A percentile compares a stretch with the other conserved stretches of the same genome.
phyloP scores from a whole-genome alignment of 92 coral and sea anemone genomes.

The Heteractis magnifica region DNA sequence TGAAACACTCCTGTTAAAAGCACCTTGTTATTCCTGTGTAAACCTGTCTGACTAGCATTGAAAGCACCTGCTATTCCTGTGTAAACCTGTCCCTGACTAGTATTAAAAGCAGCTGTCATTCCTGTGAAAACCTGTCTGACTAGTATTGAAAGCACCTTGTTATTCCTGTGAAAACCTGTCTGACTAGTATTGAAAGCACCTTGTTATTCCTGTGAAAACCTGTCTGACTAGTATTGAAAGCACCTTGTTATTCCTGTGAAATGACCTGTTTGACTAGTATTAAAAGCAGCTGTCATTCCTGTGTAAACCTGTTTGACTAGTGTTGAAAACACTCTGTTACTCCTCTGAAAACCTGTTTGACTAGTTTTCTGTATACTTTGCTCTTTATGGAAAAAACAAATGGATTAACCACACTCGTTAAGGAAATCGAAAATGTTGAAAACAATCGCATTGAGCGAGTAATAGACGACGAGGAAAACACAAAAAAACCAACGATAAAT shows the following conservation, averaged over 20 bases:
- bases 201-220: neutral
- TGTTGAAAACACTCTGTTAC: neutral
- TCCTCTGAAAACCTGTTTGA: neutral
- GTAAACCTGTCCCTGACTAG: neutral
- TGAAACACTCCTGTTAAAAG: neutral
- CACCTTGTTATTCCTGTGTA: neutral
- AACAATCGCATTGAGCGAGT: constrained; percentile 3
- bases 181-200: neutral
- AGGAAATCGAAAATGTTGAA: neutral
- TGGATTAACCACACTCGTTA: neutral
- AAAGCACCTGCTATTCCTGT: neutral
- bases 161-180: neutral
- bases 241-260: neutral
- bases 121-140: neutral
- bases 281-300: neutral
- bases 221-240: neutral
- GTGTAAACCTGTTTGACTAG: neutral
- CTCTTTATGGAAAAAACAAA: constrained; percentile 2
- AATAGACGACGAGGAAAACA: neutral
- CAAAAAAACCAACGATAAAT: neutral
- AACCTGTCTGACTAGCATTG: neutral
- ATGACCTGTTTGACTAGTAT: neutral
- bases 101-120: neutral
- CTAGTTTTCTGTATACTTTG: constrained; percentile 1
- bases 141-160: neutral